Evolutionary conservation across 2,888 invertebrate genomes (phyloP), one percentile per base, ranked within the genome.

Genomic region (Drosophila niveifrons): DNA sequence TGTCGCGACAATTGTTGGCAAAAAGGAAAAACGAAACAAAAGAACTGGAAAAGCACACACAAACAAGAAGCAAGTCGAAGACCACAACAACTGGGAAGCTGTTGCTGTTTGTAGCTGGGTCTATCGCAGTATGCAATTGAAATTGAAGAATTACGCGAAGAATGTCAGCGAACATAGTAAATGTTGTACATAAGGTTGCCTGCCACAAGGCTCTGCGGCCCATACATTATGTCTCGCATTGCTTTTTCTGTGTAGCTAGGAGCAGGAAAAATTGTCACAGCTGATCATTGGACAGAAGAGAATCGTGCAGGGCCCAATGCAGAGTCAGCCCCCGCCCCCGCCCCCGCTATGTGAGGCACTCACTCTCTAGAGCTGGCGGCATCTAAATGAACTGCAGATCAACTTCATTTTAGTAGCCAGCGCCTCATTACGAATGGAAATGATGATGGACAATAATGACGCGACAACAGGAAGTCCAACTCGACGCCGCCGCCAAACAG

Each of bases 361-460:
- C 6, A 44, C 34, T 72, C 69, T 72, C 69, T 72, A 66, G n/a
- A n/a, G n/a, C n/a, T 75, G 79, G 78, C 89, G 89, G 90, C 79
- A 87, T 82, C 89, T 90, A 86, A 88, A 90, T 90, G 89, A 90
- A 90, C 80, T 90, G 75, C 63, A 82, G 88, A 85, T 78, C 82
- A 72, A 88, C 81, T 90, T 79, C 75, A 81, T 75, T 89, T 89
- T 79, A 89, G 84, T 73, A 80, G 89, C 82, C 89, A 78, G 79
- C 76, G 85, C 86, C 90, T 88, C 88, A 88, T 88, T 88, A 88
- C 90, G 85, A 88, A 88, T 88, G 90, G 89, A 88, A 88, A 88
- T 88, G 89, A 88, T 90, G 90, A 91, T 91, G 89, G 90, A 90
- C 84, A 89, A 90, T 91, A 90, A 91, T 90, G 91, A 89, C 88